Evolutionary conservation across 1,140 invertebrate genomes (phyloP).

Genomic region (Coenobita brevimanus): DNA sequence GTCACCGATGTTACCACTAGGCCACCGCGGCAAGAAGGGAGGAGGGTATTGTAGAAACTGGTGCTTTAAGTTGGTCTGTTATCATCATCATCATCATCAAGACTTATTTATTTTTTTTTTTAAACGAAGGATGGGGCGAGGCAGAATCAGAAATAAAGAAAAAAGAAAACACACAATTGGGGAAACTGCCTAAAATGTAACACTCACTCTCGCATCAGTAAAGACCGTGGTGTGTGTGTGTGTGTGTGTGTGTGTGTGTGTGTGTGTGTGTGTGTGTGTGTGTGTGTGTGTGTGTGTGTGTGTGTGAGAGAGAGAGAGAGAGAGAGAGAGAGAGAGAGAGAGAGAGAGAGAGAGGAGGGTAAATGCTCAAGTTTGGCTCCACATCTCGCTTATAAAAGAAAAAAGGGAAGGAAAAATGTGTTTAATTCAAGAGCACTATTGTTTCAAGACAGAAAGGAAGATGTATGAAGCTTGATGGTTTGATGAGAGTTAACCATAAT

Average conservation of each 20-base stretch:
- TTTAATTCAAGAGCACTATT: too few species aligned
- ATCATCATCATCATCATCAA: not conserved
- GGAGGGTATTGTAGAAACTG: too few species aligned
- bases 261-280: constrained; percentile 20
- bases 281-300: constrained; percentile 23
- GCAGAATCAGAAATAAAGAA: not conserved
- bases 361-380: not conserved
- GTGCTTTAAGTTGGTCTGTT: too few species aligned
- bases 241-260: not conserved
- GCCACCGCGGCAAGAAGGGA: too few species aligned
- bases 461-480: too few species aligned
- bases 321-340: not conserved
- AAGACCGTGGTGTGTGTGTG: not conserved
- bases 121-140: not conserved
- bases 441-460: too few species aligned
- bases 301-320: not conserved
- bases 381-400: too few species aligned
- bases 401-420: too few species aligned
- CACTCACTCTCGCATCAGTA: not conserved
- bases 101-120: not conserved
- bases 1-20: too few species aligned
- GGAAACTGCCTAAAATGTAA: not conserved
- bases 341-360: not conserved
- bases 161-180: not conserved
- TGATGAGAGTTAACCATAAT: too few species aligned